Percentiles rank a stretch among this genome's conserved stretches.
phyloP scores from a whole-genome alignment of 2,797 vertebrate species.

The Coccyzus lansbergi region DNA sequence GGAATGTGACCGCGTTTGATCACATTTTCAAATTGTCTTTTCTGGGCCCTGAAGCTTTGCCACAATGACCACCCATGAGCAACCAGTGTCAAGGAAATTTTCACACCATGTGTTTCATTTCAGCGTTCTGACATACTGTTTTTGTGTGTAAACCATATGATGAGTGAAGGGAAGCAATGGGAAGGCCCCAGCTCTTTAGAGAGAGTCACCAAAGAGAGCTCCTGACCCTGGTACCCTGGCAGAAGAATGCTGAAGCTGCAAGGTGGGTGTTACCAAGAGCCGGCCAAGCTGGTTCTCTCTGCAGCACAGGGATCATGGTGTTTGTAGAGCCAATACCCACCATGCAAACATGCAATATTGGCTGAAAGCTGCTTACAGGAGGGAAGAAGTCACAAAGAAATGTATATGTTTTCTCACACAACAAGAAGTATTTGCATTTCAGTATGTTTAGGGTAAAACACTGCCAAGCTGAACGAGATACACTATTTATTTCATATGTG shows the following conservation, averaged over 20 bases:
- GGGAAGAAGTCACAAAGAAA: not conserved
- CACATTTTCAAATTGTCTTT: not conserved
- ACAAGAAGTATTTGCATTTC: not conserved
- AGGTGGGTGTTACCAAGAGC: not conserved
- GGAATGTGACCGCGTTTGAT: not conserved
- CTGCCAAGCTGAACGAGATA: not conserved
- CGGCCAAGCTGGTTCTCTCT: not conserved
- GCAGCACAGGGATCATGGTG: not conserved
- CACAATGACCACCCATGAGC: not conserved
- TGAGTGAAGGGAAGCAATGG: not conserved
- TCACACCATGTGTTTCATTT: not conserved
- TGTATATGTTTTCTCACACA: not conserved
- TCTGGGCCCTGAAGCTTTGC: not conserved
- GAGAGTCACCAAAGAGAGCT: not conserved
- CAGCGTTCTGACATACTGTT: not conserved
- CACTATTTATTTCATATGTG: not conserved
- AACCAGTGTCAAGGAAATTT: not conserved
- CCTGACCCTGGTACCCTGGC: not conserved
- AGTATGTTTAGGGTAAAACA: conserved; percentile 11
- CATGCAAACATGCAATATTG: not conserved
- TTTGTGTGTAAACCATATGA: fast-evolving
- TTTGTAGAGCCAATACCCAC: fast-evolving
- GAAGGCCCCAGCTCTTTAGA: not conserved
- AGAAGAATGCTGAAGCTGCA: not conserved
- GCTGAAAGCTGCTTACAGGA: not conserved